These are phyloP conservation scores for Penelope pileata DNA, from an alignment of 2,113 vertebrate species.

Conservation along the genomic window DNA sequence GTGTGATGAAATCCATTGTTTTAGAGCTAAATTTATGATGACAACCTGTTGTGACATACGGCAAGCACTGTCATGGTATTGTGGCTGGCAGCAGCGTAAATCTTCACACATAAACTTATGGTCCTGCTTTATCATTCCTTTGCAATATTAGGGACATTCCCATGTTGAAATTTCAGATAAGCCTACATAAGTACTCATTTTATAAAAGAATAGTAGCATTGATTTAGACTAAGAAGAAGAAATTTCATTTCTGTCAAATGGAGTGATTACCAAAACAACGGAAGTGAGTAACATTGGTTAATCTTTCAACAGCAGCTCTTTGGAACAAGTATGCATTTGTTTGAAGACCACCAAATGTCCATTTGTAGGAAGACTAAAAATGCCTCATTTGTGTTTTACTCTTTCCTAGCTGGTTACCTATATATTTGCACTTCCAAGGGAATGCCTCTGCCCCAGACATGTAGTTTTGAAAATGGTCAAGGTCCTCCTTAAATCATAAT, in stretches of 20 bases:
- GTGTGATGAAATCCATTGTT: background rate
- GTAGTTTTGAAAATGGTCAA: background rate
- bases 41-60: background rate
- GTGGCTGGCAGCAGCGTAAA: background rate
- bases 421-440: background rate
- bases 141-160: background rate
- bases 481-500: background rate
- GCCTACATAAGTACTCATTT: background rate
- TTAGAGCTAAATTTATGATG: background rate
- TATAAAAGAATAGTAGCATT: constrained; percentile 17
- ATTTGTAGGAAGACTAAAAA: background rate
- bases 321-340: constrained; percentile 23
- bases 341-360: constrained; percentile 45
- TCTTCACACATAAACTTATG: background rate
- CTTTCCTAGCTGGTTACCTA: background rate
- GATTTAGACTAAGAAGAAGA: background rate
- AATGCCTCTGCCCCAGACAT: background rate
- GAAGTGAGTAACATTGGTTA: background rate
- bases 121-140: background rate
- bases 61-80: background rate
- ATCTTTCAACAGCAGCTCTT: constrained; percentile 31
- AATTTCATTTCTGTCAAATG: background rate
- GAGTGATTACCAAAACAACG: constrained; percentile 21
- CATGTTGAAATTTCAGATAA: background rate
- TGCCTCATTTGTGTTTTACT: background rate